Conservation (phyloP, 2,888 invertebrate genomes). For the Minunthozetes semirufus region DNA sequence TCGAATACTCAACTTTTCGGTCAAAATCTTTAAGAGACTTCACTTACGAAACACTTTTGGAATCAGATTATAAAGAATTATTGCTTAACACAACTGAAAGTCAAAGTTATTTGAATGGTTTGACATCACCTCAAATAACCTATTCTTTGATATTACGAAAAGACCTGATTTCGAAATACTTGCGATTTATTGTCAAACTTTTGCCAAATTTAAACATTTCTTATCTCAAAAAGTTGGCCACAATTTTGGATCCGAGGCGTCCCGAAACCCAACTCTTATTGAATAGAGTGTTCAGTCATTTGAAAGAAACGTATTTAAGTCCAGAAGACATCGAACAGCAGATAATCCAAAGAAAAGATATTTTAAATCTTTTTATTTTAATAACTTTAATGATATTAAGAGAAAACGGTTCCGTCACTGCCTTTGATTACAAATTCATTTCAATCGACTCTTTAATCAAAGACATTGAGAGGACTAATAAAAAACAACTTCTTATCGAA, state of each 20-base stretch:
- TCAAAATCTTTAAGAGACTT: background rate
- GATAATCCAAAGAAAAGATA: conserved; percentile 39
- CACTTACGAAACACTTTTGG: background rate
- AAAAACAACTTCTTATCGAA: conserved; percentile 12
- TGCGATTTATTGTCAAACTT: conserved; percentile 46
- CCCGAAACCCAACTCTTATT: conserved; percentile 46
- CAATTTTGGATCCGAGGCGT: conserved; percentile 59
- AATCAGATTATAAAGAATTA: conserved; percentile 1
- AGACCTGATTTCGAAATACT: conserved; percentile 45
- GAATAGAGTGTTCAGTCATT: conserved; percentile 3
- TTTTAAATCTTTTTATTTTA: conserved; percentile 46
- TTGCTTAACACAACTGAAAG: conserved; percentile 8
- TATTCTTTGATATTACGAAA: conserved; percentile 47
- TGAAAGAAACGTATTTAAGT: conserved; percentile 28
- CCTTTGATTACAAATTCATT: conserved; percentile 29
- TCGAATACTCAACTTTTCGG: background rate
- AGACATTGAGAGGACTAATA: conserved; percentile 10
- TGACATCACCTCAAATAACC: conserved; percentile 46
- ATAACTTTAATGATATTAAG: conserved; percentile 46
- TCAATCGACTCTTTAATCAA: background rate
- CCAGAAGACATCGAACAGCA: conserved; percentile 9
- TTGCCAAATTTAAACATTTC: conserved; percentile 44
- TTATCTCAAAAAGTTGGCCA: conserved; percentile 51
- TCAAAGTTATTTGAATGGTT: conserved; percentile 45
- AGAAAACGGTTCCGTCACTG: conserved; percentile 40